phyloP scores from a whole-genome alignment of 2,113 vertebrate genomes.

The Cariama cristata region DNA sequence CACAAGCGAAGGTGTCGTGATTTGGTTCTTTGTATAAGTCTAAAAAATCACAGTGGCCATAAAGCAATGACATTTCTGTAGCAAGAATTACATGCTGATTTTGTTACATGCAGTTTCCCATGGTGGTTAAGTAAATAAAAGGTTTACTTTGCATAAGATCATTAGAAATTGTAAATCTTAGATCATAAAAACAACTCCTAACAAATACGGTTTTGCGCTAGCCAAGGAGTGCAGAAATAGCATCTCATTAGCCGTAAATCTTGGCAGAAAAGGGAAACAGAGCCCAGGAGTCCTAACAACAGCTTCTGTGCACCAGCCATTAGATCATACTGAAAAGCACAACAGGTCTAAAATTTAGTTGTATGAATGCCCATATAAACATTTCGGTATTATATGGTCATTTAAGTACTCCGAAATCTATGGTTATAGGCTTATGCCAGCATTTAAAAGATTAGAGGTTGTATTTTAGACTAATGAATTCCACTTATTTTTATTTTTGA shows the following conservation, averaged over 20 bases:
- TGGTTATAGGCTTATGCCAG: neutral
- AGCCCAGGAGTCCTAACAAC: conserved; percentile 1
- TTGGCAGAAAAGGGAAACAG: conserved; percentile 32
- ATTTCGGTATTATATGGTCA: neutral
- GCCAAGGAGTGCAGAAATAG: conserved; percentile 15
- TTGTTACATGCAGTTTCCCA: neutral
- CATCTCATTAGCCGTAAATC: conserved; percentile 26
- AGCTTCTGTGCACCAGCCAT: conserved; percentile 35
- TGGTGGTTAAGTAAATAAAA: neutral
- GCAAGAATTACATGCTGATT: conserved; percentile 6
- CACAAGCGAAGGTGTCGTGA: neutral
- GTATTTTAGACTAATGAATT: neutral
- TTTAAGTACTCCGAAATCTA: neutral
- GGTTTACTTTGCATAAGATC: conserved; percentile 19
- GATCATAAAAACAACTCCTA: conserved; percentile 2
- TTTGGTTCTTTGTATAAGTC: neutral
- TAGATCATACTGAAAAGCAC: conserved; percentile 25
- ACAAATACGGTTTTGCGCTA: neutral
- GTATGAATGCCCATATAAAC: conserved; percentile 10
- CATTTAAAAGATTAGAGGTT: conserved; percentile 7
- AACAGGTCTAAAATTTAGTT: conserved; percentile 14
- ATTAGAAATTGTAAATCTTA: conserved; percentile 37
- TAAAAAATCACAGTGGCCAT: neutral
- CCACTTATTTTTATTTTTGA: neutral
- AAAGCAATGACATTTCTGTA: neutral